phyloP scores from a whole-genome alignment of 1,140 invertebrate species.

The Centruroides vittatus region DNA sequence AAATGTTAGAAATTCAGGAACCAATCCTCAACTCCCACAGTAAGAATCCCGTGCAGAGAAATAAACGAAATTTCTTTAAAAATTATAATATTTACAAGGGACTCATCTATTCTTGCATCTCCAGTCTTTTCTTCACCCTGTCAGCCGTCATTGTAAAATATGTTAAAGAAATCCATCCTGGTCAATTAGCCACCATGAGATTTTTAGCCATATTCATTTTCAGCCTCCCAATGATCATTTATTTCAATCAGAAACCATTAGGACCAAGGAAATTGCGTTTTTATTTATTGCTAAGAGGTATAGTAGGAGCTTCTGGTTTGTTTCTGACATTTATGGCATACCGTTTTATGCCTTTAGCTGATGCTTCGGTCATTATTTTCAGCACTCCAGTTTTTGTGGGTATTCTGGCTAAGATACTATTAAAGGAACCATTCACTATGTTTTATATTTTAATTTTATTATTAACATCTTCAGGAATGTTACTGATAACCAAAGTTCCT shows the following conservation, averaged over 20 bases:
- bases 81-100: no score
- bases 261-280: slow-evolving; percentile 43
- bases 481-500: slow-evolving; percentile 37
- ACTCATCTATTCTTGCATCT: slow-evolving; percentile 22
- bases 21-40: no score
- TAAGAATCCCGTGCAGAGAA: no score
- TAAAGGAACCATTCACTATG: slow-evolving; percentile 39
- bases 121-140: slow-evolving; percentile 71
- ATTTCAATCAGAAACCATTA: no score
- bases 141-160: slow-evolving; percentile 74
- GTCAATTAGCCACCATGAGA: slow-evolving; percentile 61
- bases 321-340: slow-evolving; percentile 45
- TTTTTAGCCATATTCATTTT: slow-evolving; percentile 71
- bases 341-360: slow-evolving; percentile 39
- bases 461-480: slow-evolving; percentile 34
- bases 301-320: slow-evolving; percentile 18
- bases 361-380: slow-evolving; percentile 44
- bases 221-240: slow-evolving; percentile 60
- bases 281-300: slow-evolving; percentile 14
- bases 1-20: no score
- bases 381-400: slow-evolving; percentile 42
- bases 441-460: slow-evolving; percentile 36
- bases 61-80: no score
- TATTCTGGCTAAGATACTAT: slow-evolving; percentile 36
- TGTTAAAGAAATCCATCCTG: slow-evolving; percentile 51